phyloP scores from a whole-genome alignment of 2,113 vertebrate genomes.

The Sclerurus mexicanus region DNA sequence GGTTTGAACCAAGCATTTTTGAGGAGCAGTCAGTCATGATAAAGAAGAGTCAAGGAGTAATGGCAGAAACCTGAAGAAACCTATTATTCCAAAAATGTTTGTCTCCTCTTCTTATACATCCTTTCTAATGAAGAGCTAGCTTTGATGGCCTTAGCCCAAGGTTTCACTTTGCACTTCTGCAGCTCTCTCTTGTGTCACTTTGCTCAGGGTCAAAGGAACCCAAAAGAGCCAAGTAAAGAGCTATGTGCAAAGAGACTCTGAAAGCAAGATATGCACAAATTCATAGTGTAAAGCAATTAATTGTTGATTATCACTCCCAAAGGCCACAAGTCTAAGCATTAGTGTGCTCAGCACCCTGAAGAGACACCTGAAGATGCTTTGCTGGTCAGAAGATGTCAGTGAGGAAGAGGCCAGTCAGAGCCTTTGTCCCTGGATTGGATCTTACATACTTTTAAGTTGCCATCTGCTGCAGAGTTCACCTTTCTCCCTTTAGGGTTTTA shows the following conservation, averaged over 20 bases:
- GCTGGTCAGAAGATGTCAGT: neutral
- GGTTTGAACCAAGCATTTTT: neutral
- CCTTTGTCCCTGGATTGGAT: neutral
- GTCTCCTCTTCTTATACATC: neutral
- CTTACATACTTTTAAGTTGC: neutral
- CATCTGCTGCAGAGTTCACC: neutral
- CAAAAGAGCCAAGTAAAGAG: neutral
- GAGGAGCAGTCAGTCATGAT: neutral
- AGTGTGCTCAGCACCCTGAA: neutral
- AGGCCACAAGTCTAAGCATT: neutral
- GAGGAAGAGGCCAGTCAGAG: neutral
- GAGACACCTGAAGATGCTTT: neutral
- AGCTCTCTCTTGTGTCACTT: neutral
- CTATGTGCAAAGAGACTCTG: neutral
- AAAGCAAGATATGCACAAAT: neutral
- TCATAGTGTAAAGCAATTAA: neutral
- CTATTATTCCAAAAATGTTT: neutral
- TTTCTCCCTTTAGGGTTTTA: neutral
- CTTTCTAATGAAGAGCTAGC: neutral
- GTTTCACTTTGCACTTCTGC: neutral
- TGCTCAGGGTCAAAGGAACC: neutral
- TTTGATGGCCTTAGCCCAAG: neutral
- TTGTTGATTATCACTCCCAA: neutral
- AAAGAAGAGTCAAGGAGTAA: neutral
- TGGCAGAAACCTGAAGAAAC: neutral